These are phyloP conservation scores for Aegypius monachus DNA, from an alignment of 2,113 vertebrate species.

Conservation along the genomic window DNA sequence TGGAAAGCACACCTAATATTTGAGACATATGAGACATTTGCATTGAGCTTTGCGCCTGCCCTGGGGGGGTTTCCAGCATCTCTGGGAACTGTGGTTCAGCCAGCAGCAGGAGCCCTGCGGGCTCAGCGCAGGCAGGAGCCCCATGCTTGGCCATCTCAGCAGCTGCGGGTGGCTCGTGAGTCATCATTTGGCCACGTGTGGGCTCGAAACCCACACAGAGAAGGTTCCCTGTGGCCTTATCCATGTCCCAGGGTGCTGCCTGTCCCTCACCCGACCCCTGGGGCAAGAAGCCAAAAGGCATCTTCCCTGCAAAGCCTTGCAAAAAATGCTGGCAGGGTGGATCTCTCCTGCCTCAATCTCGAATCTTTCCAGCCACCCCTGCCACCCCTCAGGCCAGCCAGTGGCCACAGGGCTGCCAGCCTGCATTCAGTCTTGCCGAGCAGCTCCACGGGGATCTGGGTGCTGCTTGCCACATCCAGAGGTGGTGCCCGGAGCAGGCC, in stretches of 20 bases:
- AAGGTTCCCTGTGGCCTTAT: neutral
- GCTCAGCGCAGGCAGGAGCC: neutral
- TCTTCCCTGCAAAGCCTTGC: neutral
- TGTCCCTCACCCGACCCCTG: accelerated
- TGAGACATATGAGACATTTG: too few species aligned
- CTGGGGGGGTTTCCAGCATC: neutral
- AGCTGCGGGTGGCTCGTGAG: accelerated
- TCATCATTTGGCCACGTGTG: neutral
- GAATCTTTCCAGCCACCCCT: neutral
- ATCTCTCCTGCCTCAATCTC: accelerated
- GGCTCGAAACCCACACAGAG: neutral
- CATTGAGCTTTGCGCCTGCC: too few species aligned
- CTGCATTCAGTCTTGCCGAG: too few species aligned
- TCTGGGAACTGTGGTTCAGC: accelerated
- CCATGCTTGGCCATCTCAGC: neutral
- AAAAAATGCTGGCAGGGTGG: neutral
- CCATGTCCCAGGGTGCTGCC: neutral
- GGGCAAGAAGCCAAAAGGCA: neutral
- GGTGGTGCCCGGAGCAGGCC: neutral
- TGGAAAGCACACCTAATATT: too few species aligned
- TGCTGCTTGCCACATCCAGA: neutral
- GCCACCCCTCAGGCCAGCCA: neutral
- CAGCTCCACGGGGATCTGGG: accelerated
- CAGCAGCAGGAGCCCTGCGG: neutral
- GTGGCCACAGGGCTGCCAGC: neutral